A percentile compares a stretch with the other conserved stretches of the same genome.
These are phyloP conservation scores for Drosophila fuyamai DNA, from an alignment of 1,140 invertebrate species.

Conservation along the genomic window DNA sequence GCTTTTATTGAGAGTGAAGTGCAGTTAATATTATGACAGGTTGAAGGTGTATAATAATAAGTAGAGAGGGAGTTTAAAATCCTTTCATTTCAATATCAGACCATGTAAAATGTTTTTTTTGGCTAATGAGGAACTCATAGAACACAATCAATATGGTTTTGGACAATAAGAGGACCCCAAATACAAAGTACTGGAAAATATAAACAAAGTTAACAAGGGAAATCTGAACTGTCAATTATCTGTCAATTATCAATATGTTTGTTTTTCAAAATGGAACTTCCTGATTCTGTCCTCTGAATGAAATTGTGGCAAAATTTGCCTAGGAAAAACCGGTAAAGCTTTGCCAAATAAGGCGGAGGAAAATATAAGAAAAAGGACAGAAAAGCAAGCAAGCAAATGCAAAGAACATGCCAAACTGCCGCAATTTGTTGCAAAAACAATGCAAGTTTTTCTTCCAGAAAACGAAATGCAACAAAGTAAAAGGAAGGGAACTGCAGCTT, in stretches of 20 bases:
- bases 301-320: conserved; percentile 14
- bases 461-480: conserved; percentile 56
- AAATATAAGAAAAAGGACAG: conserved; percentile 1
- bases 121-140: conserved; percentile 37
- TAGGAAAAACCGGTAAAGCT: conserved; percentile 31
- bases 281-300: background rate
- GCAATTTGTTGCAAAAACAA: conserved; percentile 71
- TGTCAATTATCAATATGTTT: conserved; percentile 21
- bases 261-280: background rate
- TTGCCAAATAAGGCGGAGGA: conserved; percentile 32
- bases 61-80: background rate
- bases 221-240: conserved; percentile 22
- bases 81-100: conserved; percentile 3
- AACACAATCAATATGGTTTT: conserved; percentile 30
- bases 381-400: conserved; percentile 31
- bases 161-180: conserved; percentile 13
- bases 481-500: conserved; percentile 12
- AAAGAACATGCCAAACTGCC: conserved; percentile 42
- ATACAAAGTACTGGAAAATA: conserved; percentile 15
- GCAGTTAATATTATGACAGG: conserved; percentile 6
- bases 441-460: conserved; percentile 37
- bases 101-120: background rate
- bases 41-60: conserved; percentile 1
- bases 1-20: background rate
- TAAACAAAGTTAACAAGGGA: conserved; percentile 25